Percentiles rank a stretch among this genome's conserved stretches.
phyloP scores from a whole-genome alignment of 1,140 invertebrate genomes.

The Aphis craccivora region DNA sequence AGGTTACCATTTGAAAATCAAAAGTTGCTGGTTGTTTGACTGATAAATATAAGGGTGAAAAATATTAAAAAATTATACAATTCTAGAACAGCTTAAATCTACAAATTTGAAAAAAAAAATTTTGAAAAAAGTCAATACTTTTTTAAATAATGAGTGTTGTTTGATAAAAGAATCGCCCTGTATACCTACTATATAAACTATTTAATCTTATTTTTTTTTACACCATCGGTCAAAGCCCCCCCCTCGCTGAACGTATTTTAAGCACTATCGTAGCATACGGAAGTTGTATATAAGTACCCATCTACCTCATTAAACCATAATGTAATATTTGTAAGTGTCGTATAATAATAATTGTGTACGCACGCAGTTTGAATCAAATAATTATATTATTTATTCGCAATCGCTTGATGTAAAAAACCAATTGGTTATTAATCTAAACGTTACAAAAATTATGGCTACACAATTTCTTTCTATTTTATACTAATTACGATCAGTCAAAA shows the following conservation, averaged over 20 bases:
- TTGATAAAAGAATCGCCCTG: too few species aligned
- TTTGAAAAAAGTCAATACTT: too few species aligned
- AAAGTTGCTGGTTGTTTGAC: too few species aligned
- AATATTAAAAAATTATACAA: too few species aligned
- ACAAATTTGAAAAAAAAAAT: too few species aligned
- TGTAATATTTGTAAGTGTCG: slow-evolving; percentile 7
- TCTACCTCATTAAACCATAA: neutral
- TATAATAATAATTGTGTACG: neutral
- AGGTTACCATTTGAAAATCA: too few species aligned
- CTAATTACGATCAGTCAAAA: neutral
- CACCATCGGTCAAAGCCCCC: neutral
- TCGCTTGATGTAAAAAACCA: neutral
- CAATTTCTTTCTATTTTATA: neutral
- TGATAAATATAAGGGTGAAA: too few species aligned
- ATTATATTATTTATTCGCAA: neutral
- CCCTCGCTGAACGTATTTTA: neutral
- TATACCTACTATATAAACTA: neutral
- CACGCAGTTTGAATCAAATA: neutral
- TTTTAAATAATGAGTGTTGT: too few species aligned
- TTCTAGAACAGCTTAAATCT: too few species aligned
- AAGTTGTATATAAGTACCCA: neutral
- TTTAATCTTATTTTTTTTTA: slow-evolving; percentile 17
- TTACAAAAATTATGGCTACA: neutral
- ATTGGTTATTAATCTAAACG: neutral
- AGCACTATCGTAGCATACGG: neutral